These are phyloP conservation scores for Cyclura pinguis DNA, from an alignment of 2,797 vertebrate species.

Conservation along the genomic window DNA sequence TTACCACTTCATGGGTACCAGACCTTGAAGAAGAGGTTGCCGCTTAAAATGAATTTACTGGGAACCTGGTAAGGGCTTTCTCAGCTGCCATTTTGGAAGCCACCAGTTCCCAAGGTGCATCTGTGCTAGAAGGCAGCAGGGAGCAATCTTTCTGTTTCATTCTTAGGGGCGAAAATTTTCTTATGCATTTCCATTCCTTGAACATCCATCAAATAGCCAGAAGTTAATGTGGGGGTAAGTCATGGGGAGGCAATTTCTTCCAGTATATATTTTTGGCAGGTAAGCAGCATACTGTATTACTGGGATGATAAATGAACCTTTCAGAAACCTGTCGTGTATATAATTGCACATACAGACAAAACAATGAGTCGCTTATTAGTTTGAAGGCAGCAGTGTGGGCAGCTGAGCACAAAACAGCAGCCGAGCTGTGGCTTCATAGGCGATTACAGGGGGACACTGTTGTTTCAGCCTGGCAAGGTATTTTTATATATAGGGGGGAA, in stretches of 20 bases:
- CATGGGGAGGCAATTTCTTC: conserved; percentile 22
- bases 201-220: conserved; percentile 43
- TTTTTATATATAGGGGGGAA: too few species aligned
- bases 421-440: conserved; percentile 7
- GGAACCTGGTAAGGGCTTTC: not conserved
- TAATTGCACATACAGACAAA: conserved; percentile 52
- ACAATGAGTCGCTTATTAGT: conserved; percentile 47
- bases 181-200: conserved; percentile 29
- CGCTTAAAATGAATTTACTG: not conserved
- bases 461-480: not conserved
- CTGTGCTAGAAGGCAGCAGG: conserved; percentile 44
- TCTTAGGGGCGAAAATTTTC: conserved; percentile 24
- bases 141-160: conserved; percentile 41
- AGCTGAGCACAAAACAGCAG: not conserved
- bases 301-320: conserved; percentile 35
- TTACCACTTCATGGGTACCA: not conserved
- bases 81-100: not conserved
- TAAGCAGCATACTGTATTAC: conserved; percentile 30
- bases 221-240: not conserved
- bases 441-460: not conserved
- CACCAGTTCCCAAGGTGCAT: not conserved
- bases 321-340: conserved; percentile 38
- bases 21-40: not conserved
- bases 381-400: conserved; percentile 4
- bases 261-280: conserved; percentile 15